phyloP scores from a whole-genome alignment of 1,140 invertebrate genomes.

The Stegodyphus mimosarum region DNA sequence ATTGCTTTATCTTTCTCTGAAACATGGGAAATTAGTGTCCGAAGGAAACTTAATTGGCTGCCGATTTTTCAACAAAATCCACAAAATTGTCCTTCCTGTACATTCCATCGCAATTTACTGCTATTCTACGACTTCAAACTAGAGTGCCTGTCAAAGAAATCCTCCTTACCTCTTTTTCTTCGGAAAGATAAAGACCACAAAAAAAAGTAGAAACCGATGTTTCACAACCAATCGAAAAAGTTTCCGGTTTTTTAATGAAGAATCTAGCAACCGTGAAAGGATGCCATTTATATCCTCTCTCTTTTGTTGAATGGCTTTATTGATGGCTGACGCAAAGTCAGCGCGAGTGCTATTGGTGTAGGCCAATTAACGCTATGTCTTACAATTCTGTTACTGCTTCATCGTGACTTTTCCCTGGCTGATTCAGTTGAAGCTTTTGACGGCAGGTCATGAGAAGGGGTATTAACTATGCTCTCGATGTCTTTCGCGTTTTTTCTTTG shows the following conservation, averaged over 20 bases:
- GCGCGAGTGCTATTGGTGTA: too few relatives aligned
- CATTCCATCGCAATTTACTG: conserved; percentile 5
- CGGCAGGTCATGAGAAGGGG: too few relatives aligned
- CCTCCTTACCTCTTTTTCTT: conserved; percentile 4
- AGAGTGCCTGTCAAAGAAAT: background rate
- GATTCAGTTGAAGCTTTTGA: too few relatives aligned
- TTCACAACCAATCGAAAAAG: conserved; percentile 43
- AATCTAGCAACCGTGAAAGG: conserved; percentile 29
- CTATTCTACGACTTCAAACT: background rate
- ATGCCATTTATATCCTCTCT: conserved; percentile 32
- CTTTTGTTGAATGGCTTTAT: conserved; percentile 29
- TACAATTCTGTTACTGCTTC: too few relatives aligned
- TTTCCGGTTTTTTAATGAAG: conserved; percentile 47
- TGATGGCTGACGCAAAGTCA: too few relatives aligned
- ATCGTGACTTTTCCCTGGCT: too few relatives aligned
- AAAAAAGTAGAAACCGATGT: conserved; percentile 7
- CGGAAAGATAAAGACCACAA: conserved; percentile 10
- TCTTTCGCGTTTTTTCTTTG: too few relatives aligned
- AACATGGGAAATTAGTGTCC: conserved; percentile 13
- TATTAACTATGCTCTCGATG: too few relatives aligned
- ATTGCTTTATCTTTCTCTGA: background rate
- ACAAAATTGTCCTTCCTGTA: background rate
- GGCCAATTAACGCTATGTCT: too few relatives aligned
- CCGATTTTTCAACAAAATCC: conserved; percentile 1
- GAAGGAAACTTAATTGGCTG: conserved; percentile 22